Base-by-base conservation (phyloP, 2,888 invertebrate species). In the Choristoneura rosaceana region DNA sequence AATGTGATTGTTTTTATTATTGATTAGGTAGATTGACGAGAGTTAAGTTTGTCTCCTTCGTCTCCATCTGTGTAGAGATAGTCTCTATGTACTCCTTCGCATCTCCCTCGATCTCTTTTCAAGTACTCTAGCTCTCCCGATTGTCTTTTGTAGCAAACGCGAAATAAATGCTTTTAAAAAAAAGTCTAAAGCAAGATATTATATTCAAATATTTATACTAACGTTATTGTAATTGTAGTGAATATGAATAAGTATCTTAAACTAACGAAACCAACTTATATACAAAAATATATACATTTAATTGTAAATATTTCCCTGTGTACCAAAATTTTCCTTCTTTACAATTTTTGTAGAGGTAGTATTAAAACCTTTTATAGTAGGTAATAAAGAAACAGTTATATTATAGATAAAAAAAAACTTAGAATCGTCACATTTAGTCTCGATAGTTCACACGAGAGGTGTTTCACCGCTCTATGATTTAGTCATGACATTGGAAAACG, bases 321-420 rank as follows among this genome's bases (percentile, higher is more conserved):
- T 93, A 93, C 91, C 91, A 93, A 93, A 70, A 90, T 86, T 89
- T 89, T 90, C 88, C 93, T 93, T 93, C 93, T 93, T 91, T 93
- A 93, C 93, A 93, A 92, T 89, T 91, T 90, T 91, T 87, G 90
- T 93, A 93, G 91, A 70, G 76, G 85, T 93, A 93, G 90, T 77
- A 78, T 75, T 70, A 71, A 77, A 71, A 77, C 77, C 75, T 75
- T 77, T 78, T 78, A 76, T 74, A 79, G 74, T 77, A 78, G 70
- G 75, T 78, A 78, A 71, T 78, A 78, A 71, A 75, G 73, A 75
- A 78, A 75, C 74, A 75, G 76, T 76, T 76, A 74, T 69, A 34
- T 50, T 38, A 76, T 77, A 77, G 75, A 73, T 75, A 74, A 69
- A 43, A 33, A 34, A 33, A 41, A 50, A 73, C 61, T 62, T 67